Percentiles rank a stretch among this genome's conserved stretches.
These are phyloP conservation scores for Geotria australis DNA, from an alignment of 2,797 vertebrate genomes.

Conservation along the genomic window DNA sequence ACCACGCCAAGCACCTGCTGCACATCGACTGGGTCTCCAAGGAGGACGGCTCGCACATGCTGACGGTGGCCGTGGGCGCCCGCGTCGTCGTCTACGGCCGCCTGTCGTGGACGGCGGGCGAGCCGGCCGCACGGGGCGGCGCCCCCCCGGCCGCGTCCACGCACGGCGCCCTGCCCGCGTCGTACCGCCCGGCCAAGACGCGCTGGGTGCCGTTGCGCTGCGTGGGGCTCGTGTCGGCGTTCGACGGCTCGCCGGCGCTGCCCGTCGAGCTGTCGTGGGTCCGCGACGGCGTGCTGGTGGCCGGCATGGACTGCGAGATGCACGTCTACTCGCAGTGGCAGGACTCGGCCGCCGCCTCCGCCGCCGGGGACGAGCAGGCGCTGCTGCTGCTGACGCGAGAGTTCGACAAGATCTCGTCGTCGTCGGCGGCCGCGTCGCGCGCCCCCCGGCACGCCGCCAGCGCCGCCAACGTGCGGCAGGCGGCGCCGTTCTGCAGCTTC, in stretches of 20 bases:
- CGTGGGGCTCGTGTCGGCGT: constrained; percentile 64
- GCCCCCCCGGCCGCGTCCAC: constrained; percentile 7
- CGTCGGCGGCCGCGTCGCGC: background rate
- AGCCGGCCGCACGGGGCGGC: constrained; percentile 17
- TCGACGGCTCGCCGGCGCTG: constrained; percentile 58
- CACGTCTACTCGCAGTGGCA: constrained; percentile 98
- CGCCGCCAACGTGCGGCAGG: constrained; percentile 26
- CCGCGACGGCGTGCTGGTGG: constrained; percentile 77
- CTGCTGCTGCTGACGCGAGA: background rate
- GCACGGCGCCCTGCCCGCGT: constrained; percentile 7
- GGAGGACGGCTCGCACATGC: constrained; percentile 83
- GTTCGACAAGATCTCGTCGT: background rate
- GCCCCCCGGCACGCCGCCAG: constrained; percentile 5
- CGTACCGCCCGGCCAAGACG: constrained; percentile 22
- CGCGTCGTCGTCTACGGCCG: constrained; percentile 77
- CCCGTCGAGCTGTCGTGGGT: constrained; percentile 93
- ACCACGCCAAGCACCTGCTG: constrained; percentile 24
- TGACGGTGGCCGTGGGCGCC: constrained; percentile 67
- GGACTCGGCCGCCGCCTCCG: constrained; percentile 19
- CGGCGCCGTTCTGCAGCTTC: no score
- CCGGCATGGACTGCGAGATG: constrained; percentile 99
- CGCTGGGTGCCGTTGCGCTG: constrained; percentile 45
- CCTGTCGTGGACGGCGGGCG: constrained; percentile 41
- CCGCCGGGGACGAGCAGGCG: background rate
- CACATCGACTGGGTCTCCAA: constrained; percentile 94